Evolutionary conservation across 2,797 vertebrate species (phyloP).

Genomic region (Melanotaenia maccullochi): DNA sequence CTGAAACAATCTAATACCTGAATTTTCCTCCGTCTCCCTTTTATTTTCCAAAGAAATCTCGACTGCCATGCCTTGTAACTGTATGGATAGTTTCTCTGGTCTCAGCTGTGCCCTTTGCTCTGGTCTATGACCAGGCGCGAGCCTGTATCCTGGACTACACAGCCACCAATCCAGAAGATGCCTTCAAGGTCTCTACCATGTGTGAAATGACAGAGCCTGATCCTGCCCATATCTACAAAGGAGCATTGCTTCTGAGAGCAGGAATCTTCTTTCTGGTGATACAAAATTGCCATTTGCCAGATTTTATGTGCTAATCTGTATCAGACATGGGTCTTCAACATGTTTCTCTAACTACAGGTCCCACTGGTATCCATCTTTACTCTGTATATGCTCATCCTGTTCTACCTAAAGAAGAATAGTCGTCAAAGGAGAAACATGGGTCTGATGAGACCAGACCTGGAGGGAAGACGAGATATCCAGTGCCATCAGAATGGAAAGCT

Average conservation of each 20-base stretch:
- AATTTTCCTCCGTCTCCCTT: conserved; percentile 19
- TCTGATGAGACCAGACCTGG: conserved; percentile 58
- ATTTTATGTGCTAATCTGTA: not conserved
- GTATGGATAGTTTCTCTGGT: conserved; percentile 83
- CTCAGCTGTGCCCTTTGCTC: conserved; percentile 80
- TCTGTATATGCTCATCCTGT: conserved; percentile 82
- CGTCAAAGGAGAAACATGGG: conserved; percentile 81
- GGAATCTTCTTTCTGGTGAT: conserved; percentile 81
- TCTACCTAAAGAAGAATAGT: conserved; percentile 76
- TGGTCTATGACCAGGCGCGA: conserved; percentile 80
- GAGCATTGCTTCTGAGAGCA: conserved; percentile 77
- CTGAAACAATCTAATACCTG: not conserved
- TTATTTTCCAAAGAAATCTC: conserved; percentile 68
- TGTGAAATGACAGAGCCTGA: conserved; percentile 85
- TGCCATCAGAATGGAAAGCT: conserved; percentile 74
- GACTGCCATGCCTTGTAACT: conserved; percentile 74
- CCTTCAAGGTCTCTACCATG: conserved; percentile 81
- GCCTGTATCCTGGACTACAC: conserved; percentile 84
- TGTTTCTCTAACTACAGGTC: conserved; percentile 49
- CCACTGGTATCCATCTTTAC: conserved; percentile 78
- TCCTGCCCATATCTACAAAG: conserved; percentile 80
- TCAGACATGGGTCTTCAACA: conserved; percentile 2
- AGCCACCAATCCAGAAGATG: conserved; percentile 69
- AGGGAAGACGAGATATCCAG: conserved; percentile 57
- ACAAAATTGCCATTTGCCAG: not conserved